Conservation (phyloP, 2,113 vertebrate species). For the Anthoscopus minutus region DNA sequence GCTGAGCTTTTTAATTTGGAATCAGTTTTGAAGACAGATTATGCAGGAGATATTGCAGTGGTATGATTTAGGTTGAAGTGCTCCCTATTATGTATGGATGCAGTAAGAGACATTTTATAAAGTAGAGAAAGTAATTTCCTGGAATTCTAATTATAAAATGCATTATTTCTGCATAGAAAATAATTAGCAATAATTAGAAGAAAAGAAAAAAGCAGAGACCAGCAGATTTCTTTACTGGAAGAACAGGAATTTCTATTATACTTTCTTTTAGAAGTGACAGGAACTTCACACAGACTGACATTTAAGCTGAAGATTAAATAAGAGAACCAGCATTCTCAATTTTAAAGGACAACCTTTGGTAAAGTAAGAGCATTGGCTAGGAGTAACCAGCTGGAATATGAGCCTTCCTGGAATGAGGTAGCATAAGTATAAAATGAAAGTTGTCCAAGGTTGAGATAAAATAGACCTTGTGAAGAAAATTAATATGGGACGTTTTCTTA, state of each 20-base stretch:
- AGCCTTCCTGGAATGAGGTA: background rate
- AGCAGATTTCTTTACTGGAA: background rate
- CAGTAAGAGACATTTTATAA: background rate
- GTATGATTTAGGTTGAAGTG: background rate
- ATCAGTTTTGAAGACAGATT: background rate
- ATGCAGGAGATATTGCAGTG: background rate
- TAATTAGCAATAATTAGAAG: background rate
- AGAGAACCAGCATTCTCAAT: background rate
- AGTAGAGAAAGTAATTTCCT: background rate
- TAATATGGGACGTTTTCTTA: background rate
- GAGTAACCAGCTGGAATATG: background rate
- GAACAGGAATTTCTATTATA: background rate
- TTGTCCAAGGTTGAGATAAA: background rate
- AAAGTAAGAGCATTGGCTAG: background rate
- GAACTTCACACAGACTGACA: background rate
- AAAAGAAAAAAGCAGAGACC: background rate
- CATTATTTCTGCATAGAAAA: background rate
- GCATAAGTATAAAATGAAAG: background rate
- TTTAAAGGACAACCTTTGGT: background rate
- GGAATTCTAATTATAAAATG: background rate
- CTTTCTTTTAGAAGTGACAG: background rate
- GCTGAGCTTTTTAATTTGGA: background rate
- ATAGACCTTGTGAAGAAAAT: background rate
- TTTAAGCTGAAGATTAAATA: background rate
- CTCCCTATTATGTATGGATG: fast-evolving